Evolutionary conservation across 2,888 invertebrate species (phyloP).

Genomic region (Flexamia atlantica): DNA sequence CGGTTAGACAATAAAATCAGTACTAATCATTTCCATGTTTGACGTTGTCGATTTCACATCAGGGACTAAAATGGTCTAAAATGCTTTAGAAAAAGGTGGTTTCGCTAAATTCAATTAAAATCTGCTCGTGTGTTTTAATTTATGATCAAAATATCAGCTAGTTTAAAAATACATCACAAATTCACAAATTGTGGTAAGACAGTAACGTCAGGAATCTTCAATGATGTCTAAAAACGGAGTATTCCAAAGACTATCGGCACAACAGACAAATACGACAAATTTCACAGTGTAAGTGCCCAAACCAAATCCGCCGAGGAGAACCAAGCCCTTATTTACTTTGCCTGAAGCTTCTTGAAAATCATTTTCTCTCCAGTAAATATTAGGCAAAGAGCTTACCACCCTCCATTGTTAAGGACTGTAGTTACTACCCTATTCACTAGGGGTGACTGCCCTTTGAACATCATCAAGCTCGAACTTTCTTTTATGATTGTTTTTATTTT

Average conservation of each 20-base stretch:
- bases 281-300: too few species aligned
- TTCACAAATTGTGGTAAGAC: not conserved
- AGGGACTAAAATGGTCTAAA: too few species aligned
- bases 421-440: not conserved
- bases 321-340: constrained; percentile 31
- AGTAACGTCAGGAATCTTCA: not conserved
- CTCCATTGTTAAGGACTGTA: not conserved
- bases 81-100: too few species aligned
- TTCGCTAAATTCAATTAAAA: too few species aligned
- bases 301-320: not conserved
- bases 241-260: too few species aligned
- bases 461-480: not conserved
- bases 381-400: constrained; percentile 22
- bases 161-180: not conserved
- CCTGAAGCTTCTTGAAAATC: constrained; percentile 39
- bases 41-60: too few species aligned
- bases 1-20: too few species aligned
- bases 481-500: not conserved
- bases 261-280: too few species aligned
- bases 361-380: constrained; percentile 44
- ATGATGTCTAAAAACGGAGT: too few species aligned
- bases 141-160: too few species aligned
- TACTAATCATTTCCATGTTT: too few species aligned
- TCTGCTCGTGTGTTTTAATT: too few species aligned
- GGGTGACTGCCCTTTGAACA: constrained; percentile 23